Conservation (phyloP, 2,113 vertebrate genomes). For the Percina caprodes region DNA sequence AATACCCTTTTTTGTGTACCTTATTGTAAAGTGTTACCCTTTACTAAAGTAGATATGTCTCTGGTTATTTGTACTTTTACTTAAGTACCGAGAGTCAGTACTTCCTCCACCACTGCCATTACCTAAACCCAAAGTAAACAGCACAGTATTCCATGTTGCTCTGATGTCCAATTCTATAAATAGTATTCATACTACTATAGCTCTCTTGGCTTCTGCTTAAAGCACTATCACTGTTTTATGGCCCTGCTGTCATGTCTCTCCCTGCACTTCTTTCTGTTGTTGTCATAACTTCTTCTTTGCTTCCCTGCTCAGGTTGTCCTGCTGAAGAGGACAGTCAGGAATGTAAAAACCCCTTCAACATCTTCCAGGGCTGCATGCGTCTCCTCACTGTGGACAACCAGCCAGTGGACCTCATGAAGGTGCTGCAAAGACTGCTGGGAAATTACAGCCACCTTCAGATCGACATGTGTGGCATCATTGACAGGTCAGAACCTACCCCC, state of each 20-base stretch:
- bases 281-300: neutral
- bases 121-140: too few species aligned
- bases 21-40: too few species aligned
- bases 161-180: too few species aligned
- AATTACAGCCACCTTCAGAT: slow-evolving; percentile 94
- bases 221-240: too few species aligned
- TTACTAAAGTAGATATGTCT: too few species aligned
- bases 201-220: too few species aligned
- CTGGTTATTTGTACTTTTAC: too few species aligned
- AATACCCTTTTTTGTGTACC: too few species aligned
- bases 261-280: neutral
- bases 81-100: too few species aligned
- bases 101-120: too few species aligned
- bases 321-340: slow-evolving; percentile 72
- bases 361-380: slow-evolving; percentile 94
- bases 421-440: slow-evolving; percentile 89
- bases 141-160: too few species aligned
- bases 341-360: slow-evolving; percentile 84
- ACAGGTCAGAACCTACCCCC: slow-evolving; percentile 85
- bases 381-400: slow-evolving; percentile 84
- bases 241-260: neutral
- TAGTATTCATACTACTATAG: too few species aligned
- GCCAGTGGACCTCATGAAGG: slow-evolving; percentile 87
- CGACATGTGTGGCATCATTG: slow-evolving; percentile 93
- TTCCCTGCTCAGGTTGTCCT: slow-evolving; percentile 87